Evolutionary conservation across 2,888 invertebrate species (phyloP), one percentile per base, ranked within the genome.

Genomic region (Coenonympha arcania): DNA sequence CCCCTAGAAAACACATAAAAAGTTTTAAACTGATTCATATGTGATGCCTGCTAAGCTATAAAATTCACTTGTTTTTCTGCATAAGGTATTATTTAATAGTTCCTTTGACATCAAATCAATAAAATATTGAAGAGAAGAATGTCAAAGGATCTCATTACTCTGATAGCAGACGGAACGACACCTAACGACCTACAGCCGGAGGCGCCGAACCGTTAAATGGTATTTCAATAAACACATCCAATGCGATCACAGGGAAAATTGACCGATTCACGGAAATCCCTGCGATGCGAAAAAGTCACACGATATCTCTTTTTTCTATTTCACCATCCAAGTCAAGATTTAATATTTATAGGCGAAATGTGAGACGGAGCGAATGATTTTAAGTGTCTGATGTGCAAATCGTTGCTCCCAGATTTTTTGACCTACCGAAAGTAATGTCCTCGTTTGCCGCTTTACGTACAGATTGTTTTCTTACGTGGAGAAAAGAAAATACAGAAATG

Each of bases 291-390:
- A 78, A 81, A 79, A 78, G 83, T 76, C 76, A 79, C 72, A 69
- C 67, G 73, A 79, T 78, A 80, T 76, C 77, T 76, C 73, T 74
- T 81, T 79, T 77, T 80, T 79, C 77, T 78, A 75, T 76, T 69
- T 71, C 69, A 68, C 68, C 71, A 73, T 73, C 78, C 76, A 69
- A 76, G 76, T 73, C 76, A 76, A 79, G 78, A 80, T 84, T 85
- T 85, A 84, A 84, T 84, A 85, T 85, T 85, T 85, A 86, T 84
- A 79, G 84, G 79, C 79, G 82, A 83, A 84, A 82, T 82, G 82
- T 86, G 80, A 83, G 76, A 76, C 83, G 75, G 69, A 76, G 83
- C 83, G 79, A 65, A 83, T 84, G 85, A 86, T 85, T 84, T 84
- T 82, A 83, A 84, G 77, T 81, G 79, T 79, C 79, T 79, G 79